Evolutionary conservation across 2,113 vertebrate species (phyloP).

Genomic region (Chloebia gouldiae): DNA sequence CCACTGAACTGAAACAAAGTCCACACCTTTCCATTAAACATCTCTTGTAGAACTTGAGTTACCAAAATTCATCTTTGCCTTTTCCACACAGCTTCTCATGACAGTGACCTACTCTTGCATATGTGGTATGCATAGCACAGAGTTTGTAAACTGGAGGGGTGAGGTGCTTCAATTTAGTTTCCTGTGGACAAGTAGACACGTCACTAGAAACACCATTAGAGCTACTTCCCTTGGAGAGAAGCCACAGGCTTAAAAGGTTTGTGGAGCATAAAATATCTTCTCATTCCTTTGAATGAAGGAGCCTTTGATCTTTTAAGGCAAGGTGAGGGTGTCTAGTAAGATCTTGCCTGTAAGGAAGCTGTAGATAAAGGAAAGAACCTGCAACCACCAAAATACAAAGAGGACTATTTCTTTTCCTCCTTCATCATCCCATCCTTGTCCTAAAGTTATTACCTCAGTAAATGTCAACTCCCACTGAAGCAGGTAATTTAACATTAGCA

Average conservation of each 20-base stretch:
- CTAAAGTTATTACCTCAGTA: neutral
- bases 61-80: neutral
- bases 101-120: neutral
- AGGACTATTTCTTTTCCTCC: neutral
- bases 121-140: neutral
- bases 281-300: slow-evolving; percentile 28
- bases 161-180: neutral
- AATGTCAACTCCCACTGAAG: neutral
- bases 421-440: neutral
- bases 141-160: neutral
- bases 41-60: neutral
- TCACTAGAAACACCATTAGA: slow-evolving; percentile 12
- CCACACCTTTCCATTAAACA: neutral
- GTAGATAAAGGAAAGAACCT: slow-evolving; percentile 23
- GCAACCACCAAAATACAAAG: slow-evolving; percentile 15
- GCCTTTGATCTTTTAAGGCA: slow-evolving; percentile 25
- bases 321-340: neutral
- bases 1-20: neutral
- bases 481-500: neutral
- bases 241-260: slow-evolving; percentile 15
- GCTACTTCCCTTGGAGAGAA: slow-evolving; percentile 18
- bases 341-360: neutral
- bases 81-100: neutral
- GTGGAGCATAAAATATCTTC: slow-evolving; percentile 7
- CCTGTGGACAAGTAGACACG: neutral